Conservation (phyloP, 2,888 invertebrate genomes). For the Synergus laeviventris region DNA sequence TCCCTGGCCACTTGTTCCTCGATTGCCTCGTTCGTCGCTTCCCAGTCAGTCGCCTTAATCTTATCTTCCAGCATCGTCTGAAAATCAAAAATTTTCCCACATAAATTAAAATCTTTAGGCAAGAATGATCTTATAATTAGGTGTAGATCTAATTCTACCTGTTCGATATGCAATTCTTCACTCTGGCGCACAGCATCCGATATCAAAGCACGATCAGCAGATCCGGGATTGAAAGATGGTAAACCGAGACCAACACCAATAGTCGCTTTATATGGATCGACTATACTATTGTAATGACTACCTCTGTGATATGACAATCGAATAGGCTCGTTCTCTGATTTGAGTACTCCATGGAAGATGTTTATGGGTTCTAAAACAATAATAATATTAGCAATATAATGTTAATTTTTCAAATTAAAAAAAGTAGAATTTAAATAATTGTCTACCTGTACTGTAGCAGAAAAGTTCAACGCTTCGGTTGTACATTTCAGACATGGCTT, state of each 20-base stretch:
- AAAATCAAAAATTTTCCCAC: conserved; percentile 42
- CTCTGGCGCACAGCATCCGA: conserved; percentile 86
- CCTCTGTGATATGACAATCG: conserved; percentile 91
- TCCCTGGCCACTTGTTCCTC: conserved; percentile 92
- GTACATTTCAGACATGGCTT: conserved; percentile 93
- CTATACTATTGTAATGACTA: conserved; percentile 92
- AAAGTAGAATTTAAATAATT: not conserved
- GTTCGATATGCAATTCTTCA: conserved; percentile 88
- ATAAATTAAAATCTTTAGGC: conserved; percentile 37
- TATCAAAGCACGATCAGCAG: conserved; percentile 84
- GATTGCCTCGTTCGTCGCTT: conserved; percentile 93
- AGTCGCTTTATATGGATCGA: conserved; percentile 88
- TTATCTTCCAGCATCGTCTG: conserved; percentile 94
- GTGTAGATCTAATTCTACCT: conserved; percentile 75
- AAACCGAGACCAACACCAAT: conserved; percentile 91
- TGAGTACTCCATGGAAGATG: conserved; percentile 87
- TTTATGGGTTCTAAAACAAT: conserved; percentile 86
- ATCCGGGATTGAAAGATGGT: conserved; percentile 86
- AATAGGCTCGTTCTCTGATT: conserved; percentile 87
- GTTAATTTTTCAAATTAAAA: conserved; percentile 3
- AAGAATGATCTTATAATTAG: not conserved
- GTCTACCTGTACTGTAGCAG: conserved; percentile 84
- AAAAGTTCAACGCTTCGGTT: conserved; percentile 92
- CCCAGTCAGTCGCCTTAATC: conserved; percentile 92
- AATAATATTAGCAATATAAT: conserved; percentile 14